Evolutionary conservation across 2,888 invertebrate species (phyloP), one percentile per base, ranked within the genome.

Genomic region (Girardia tigrina): DNA sequence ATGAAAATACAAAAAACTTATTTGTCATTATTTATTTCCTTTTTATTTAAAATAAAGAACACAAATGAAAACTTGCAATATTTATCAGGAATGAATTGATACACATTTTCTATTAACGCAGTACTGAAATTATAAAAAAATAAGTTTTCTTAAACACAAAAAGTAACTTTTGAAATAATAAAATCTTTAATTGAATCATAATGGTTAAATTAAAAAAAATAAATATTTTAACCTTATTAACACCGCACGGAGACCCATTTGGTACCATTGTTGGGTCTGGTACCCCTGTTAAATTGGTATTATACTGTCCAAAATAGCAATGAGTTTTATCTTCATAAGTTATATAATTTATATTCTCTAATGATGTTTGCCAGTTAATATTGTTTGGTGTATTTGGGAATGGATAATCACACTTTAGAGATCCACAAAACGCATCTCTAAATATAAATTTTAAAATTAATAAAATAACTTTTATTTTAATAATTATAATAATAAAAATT

Each of bases 281-380:
- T 8, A 56, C 23, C 23, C 56, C 56, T 20, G 56, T 56, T 56
- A 56, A 56, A 56, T 56, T 56, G 4, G 56, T 56, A 56, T 56
- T 56, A 16, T 56, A 56, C 23, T 56, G 56, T 20, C 56, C 56
- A 16, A 56, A 56, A 16, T 56, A 56, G 23, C 56, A 56, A 20
- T 56, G n/a, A 20, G n/a, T 56, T 56, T 56, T 56, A 56, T 56
- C 56, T 56, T 56, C 56, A 56, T 56, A 56, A 20, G 56, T 56
- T 12, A 56, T 56, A 16, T 56, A 56, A 56, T 56, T 56, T 6
- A 56, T 56, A 56, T 56, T 56, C 23, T 56, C 56, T 56, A 56
- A 56, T 2, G 56, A 56, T 8, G n/a, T 4, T 56, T 56, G 56
- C 56, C 56, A 56, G n/a, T 56, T 56, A 56, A 56, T n/a, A n/a